Evolutionary conservation across 2,888 invertebrate genomes (phyloP).

Genomic region (Cephus pulcher): DNA sequence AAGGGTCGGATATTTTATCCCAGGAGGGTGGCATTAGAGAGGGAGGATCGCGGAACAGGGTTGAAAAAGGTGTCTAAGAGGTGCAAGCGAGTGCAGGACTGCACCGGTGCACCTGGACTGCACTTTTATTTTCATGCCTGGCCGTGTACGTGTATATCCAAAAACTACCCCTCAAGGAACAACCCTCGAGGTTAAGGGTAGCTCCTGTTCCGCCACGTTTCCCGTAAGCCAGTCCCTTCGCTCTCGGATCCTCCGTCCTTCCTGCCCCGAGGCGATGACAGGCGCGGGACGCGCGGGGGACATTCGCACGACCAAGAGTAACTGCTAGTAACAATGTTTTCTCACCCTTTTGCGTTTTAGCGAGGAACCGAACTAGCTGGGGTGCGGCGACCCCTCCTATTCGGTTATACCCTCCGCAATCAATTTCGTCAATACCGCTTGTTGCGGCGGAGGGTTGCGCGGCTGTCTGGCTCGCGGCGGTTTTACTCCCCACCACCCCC

Average conservation of each 20-base stretch:
- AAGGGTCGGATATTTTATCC: not conserved
- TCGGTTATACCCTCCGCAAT: constrained; percentile 55
- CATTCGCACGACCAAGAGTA: constrained; percentile 45
- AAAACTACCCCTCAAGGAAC: constrained; percentile 5
- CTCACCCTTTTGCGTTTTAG: constrained; percentile 59
- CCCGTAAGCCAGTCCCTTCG: not conserved
- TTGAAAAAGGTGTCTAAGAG: not conserved
- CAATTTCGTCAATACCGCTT: constrained; percentile 63
- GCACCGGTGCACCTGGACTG: not conserved
- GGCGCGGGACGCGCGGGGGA: constrained; percentile 37
- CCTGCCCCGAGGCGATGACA: constrained; percentile 52
- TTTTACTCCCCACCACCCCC: constrained; percentile 32
- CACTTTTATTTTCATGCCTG: not conserved
- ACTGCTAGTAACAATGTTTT: constrained; percentile 62
- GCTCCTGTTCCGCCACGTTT: not conserved
- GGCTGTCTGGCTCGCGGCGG: constrained; percentile 56
- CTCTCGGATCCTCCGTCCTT: constrained; percentile 20
- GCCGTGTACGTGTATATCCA: not conserved
- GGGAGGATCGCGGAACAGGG: not conserved
- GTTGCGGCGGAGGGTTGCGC: constrained; percentile 54
- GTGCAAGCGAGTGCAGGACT: not conserved
- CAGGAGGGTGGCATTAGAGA: not conserved
- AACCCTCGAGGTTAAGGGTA: not conserved
- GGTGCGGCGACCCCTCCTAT: constrained; percentile 31
- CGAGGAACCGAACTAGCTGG: constrained; percentile 30